Evolutionary conservation across 2,113 vertebrate genomes (phyloP).

Genomic region (Zapus hudsonius): DNA sequence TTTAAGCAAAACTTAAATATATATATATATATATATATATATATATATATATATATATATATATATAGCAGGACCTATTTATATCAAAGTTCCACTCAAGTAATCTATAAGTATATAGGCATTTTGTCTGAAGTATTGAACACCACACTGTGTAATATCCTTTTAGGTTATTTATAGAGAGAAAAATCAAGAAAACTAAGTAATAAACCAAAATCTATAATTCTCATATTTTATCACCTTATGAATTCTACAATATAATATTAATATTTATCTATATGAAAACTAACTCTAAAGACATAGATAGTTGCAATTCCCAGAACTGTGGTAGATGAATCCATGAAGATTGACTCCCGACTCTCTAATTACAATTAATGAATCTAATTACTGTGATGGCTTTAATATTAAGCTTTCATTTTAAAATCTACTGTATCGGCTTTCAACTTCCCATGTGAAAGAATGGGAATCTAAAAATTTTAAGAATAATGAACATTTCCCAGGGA

Average conservation of each 20-base stretch:
- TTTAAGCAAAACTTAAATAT: conserved; percentile 48
- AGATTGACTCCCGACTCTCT: conserved; percentile 50
- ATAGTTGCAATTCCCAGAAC: conserved; percentile 31
- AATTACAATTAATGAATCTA: conserved; percentile 69
- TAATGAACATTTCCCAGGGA: not conserved
- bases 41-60: not conserved
- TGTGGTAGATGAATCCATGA: conserved; percentile 48
- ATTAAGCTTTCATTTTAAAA: conserved; percentile 58
- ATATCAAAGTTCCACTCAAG: conserved; percentile 43
- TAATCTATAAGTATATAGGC: not conserved
- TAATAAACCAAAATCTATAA: not conserved
- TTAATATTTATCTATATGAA: conserved; percentile 53
- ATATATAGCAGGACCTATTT: not conserved
- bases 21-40: not conserved
- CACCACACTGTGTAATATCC: not conserved
- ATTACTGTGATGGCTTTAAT: conserved; percentile 56
- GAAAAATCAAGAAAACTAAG: not conserved
- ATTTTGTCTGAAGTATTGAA: conserved; percentile 9
- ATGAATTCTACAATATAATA: conserved; percentile 1
- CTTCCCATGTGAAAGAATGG: conserved; percentile 17
- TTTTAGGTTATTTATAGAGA: not conserved
- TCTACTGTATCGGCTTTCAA: conserved; percentile 12
- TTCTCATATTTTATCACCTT: conserved; percentile 19
- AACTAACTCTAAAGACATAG: conserved; percentile 20
- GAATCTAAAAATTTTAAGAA: conserved; percentile 17